Evolutionary conservation across 2,888 invertebrate genomes (phyloP), one percentile per base, ranked within the genome.

Genomic region (Protodeltote pygarga): DNA sequence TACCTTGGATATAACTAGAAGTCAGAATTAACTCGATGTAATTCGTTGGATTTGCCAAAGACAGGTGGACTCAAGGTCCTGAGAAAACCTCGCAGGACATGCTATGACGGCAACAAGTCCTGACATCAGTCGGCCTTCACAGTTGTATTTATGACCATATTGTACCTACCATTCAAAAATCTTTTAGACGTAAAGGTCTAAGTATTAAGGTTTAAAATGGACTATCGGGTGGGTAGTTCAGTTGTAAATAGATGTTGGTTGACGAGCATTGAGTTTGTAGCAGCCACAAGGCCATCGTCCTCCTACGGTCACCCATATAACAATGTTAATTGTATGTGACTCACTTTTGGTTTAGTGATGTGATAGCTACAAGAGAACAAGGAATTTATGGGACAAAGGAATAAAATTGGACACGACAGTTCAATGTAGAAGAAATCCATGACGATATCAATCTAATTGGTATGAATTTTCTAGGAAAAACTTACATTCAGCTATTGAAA

Each of bases 291-390:
- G 89, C 74, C 80, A 57, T 55, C 86, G 65, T 63, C 86, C 80
- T 81, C 88, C 87, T 79, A 88, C 89, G 63, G 73, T 58, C 55
- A 61, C 59, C 83, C 84, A 83, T 80, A 82, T 73, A 70, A 71
- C 63, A 72, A 83, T 83, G 83, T 65, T 77, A 81, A 75, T 77
- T 17, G 33, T 61, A 42, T 67, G 51, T 63, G 68, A 71, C 50
- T 69, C 73, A 75, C 37, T 35, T 32, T 49, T 28, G 21, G n/a
- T 19, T 23, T 67, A 67, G 65, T 62, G 67, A 62, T 67, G 65
- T 58, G 33, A 25, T 19, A 19, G 27, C 21, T 31, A 11, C 29
- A 34, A 57, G 32, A 49, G 13, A 24, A 27, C 27, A 41, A 37
- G 28, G 37, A 20, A 13, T 37, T 23, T 14, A 5, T 5, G 8